Conservation (phyloP, 64 coral and sea anemone genomes). For the Exaiptasia diaphana region DNA sequence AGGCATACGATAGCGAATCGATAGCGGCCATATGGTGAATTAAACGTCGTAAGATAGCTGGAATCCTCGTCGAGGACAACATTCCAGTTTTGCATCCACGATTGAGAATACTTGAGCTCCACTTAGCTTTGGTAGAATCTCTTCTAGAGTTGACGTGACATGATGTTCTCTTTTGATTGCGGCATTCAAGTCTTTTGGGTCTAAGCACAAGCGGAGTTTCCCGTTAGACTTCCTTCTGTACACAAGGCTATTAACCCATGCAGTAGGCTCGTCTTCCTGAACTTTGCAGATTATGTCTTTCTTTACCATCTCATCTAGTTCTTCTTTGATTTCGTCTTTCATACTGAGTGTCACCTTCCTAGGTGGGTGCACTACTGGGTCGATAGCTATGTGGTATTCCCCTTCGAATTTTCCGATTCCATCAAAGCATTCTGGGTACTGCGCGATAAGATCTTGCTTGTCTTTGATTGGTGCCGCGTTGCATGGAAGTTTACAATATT, state of each 20-base stretch:
- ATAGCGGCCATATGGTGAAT: too few species aligned
- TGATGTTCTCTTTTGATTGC: constrained; percentile 48
- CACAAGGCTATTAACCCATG: constrained; percentile 50
- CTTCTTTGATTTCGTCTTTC: constrained; percentile 25
- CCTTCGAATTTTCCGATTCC: constrained; percentile 33
- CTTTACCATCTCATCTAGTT: constrained; percentile 13
- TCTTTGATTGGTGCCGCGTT: not conserved
- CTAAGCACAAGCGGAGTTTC: constrained; percentile 1
- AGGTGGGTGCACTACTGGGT: not conserved
- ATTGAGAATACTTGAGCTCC: too few species aligned
- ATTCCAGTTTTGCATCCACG: too few species aligned
- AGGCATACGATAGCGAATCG: too few species aligned
- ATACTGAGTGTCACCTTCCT: constrained; percentile 10
- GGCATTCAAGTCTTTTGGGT: constrained; percentile 43
- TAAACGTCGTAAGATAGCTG: too few species aligned
- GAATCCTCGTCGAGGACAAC: too few species aligned
- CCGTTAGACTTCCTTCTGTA: constrained; percentile 13
- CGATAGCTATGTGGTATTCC: constrained; percentile 28
- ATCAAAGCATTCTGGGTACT: constrained; percentile 40
- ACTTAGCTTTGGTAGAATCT: too few species aligned
- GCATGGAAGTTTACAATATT: not conserved
- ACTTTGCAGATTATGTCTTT: constrained; percentile 25
- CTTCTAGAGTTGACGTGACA: too few species aligned
- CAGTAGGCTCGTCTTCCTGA: constrained; percentile 33
- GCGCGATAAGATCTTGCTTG: not conserved